These are phyloP conservation scores for Eunapius fragilis DNA, from an alignment of 37 sponge, comb jelly and placozoan species.

Conservation along the genomic window DNA sequence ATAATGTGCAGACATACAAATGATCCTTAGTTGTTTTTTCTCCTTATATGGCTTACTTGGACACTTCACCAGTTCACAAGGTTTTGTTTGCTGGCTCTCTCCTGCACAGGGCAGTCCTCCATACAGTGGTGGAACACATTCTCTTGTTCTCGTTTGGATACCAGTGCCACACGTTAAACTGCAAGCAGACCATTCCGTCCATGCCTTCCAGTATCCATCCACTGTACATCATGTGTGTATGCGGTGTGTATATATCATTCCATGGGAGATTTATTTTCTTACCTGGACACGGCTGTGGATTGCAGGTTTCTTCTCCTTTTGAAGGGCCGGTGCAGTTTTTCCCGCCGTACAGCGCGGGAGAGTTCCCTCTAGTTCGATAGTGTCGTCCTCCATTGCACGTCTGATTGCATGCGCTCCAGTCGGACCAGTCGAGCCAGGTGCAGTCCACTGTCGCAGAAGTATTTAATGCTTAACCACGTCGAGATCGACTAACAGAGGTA, in stretches of 20 bases:
- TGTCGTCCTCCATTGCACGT: conserved; percentile 51
- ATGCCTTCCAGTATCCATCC: conserved; percentile 81
- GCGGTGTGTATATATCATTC: neutral
- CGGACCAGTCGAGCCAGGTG: conserved; percentile 67
- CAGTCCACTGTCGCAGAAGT: conserved; percentile 38
- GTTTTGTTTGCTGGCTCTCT: conserved; percentile 6
- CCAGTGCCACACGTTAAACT: conserved; percentile 64
- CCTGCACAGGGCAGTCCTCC: conserved; percentile 73
- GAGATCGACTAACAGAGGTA: neutral
- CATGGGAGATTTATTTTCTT: neutral
- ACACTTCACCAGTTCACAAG: conserved; percentile 62
- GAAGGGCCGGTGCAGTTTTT: conserved; percentile 57
- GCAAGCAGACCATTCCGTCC: conserved; percentile 79
- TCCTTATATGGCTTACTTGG: conserved; percentile 18
- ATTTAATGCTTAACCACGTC: neutral
- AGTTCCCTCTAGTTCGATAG: conserved; percentile 30
- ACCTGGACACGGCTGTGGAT: conserved; percentile 74
- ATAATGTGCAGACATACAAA: neutral
- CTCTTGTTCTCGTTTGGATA: conserved; percentile 5
- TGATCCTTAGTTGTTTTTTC: neutral
- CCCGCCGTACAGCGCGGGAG: conserved; percentile 51
- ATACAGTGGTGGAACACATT: conserved; percentile 66
- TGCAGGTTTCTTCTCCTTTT: conserved; percentile 55
- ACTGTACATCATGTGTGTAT: conserved; percentile 27
- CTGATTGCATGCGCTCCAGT: conserved; percentile 66